A percentile compares a stretch with the other conserved stretches of the same genome.
Conservation (phyloP, 2,888 invertebrate species). For the Saturnia japonica region DNA sequence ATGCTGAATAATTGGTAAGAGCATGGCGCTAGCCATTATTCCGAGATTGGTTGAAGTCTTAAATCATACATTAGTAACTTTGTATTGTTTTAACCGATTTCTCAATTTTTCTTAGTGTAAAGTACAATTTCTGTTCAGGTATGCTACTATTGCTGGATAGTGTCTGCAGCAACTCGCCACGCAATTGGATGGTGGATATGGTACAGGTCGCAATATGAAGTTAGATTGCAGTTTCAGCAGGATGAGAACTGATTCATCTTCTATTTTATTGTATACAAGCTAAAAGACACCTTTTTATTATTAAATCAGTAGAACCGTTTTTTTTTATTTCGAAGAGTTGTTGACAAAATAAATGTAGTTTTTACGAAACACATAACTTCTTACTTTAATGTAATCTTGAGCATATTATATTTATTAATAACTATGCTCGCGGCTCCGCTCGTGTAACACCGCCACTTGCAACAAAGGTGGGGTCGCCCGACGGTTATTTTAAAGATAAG, state of each 20-base stretch:
- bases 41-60: too few species aligned
- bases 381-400: background rate
- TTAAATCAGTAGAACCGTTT: background rate
- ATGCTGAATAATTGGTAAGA: too few species aligned
- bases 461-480: too few species aligned
- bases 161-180: conserved; percentile 73
- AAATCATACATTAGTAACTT: too few species aligned
- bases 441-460: too few species aligned
- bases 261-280: background rate
- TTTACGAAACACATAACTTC: background rate
- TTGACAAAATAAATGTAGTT: background rate
- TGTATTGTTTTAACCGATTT: too few species aligned
- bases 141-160: conserved; percentile 77
- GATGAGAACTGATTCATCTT: conserved; percentile 35
- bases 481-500: too few species aligned
- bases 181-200: conserved; percentile 77
- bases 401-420: background rate
- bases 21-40: too few species aligned
- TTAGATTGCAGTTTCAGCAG: conserved; percentile 58
- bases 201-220: conserved; percentile 75
- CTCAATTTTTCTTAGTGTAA: background rate
- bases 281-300: background rate
- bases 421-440: too few species aligned
- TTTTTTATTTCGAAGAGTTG: background rate
- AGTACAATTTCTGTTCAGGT: conserved; percentile 47